These are phyloP conservation scores for Mesorhabditis spiculigera DNA, from an alignment of 2,888 invertebrate species.

Conservation along the genomic window DNA sequence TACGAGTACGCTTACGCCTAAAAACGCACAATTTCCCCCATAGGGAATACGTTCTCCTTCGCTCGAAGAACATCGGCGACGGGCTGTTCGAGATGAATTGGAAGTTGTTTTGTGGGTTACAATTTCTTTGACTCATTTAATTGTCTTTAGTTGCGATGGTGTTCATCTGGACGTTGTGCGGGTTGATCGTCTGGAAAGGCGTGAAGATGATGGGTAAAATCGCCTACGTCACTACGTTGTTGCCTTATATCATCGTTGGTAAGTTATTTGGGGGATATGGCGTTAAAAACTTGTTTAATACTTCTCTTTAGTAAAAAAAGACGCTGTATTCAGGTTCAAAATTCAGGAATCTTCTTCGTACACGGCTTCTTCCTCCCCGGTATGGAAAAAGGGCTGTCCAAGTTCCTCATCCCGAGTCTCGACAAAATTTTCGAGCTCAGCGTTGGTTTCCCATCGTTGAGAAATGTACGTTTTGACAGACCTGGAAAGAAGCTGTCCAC, in stretches of 20 bases:
- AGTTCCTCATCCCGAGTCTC: conserved; percentile 45
- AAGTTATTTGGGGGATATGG: not conserved
- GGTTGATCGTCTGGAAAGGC: conserved; percentile 42
- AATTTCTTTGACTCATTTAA: not conserved
- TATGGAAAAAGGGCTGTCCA: conserved; percentile 37
- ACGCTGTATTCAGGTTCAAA: no score
- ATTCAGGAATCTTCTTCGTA: conserved; percentile 36
- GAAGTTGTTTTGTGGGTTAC: conserved; percentile 15
- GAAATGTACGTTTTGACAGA: conserved; percentile 13
- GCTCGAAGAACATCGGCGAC: conserved; percentile 13
- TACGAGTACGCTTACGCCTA: not conserved
- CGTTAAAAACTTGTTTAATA: no score
- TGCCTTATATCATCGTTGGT: conserved; percentile 47
- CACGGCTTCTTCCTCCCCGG: conserved; percentile 46
- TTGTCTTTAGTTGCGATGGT: conserved; percentile 17
- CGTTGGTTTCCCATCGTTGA: not conserved
- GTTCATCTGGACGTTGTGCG: conserved; percentile 36
- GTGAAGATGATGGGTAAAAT: conserved; percentile 41
- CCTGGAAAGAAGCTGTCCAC: conserved; percentile 48
- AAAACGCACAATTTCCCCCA: no score
- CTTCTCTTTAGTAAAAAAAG: no score
- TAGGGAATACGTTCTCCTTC: no score
- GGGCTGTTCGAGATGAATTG: conserved; percentile 36
- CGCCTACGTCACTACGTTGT: conserved; percentile 38
- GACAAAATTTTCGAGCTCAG: not conserved